Evolutionary conservation across 2,113 vertebrate species (phyloP).

Genomic region (Silurus meridionalis): DNA sequence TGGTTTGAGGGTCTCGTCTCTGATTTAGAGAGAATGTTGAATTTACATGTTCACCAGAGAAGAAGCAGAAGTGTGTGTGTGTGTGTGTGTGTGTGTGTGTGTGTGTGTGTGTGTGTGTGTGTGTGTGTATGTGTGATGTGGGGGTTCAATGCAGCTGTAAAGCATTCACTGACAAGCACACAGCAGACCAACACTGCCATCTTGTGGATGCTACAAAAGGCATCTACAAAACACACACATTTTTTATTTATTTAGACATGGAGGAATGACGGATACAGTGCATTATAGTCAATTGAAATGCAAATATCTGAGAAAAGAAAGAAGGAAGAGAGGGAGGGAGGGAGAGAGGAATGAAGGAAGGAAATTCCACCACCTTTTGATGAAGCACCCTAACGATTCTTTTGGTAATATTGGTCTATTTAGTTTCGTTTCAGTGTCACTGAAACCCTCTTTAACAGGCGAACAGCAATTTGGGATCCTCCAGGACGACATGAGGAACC

Average conservation of each 20-base stretch:
- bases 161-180: neutral
- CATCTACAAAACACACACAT: neutral
- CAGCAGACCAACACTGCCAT: conserved; percentile 56
- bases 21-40: conserved; percentile 1
- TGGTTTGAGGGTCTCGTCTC: neutral
- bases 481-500: neutral
- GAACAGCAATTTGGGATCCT: neutral
- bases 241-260: neutral
- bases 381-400: neutral
- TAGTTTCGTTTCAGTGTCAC: neutral
- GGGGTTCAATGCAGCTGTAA: neutral
- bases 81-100: neutral
- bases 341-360: neutral
- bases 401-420: neutral
- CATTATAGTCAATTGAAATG: neutral
- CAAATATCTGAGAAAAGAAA: neutral
- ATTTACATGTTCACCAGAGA: conserved; percentile 23
- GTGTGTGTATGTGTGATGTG: neutral
- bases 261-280: neutral
- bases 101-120: neutral
- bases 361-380: neutral
- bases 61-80: conserved; percentile 3
- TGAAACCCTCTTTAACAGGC: neutral
- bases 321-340: neutral
- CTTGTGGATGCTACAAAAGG: conserved; percentile 49